A percentile compares a stretch with the other conserved stretches of the same genome.
phyloP scores from a whole-genome alignment of 2,113 vertebrate genomes.

The Nerophis ophidion region DNA sequence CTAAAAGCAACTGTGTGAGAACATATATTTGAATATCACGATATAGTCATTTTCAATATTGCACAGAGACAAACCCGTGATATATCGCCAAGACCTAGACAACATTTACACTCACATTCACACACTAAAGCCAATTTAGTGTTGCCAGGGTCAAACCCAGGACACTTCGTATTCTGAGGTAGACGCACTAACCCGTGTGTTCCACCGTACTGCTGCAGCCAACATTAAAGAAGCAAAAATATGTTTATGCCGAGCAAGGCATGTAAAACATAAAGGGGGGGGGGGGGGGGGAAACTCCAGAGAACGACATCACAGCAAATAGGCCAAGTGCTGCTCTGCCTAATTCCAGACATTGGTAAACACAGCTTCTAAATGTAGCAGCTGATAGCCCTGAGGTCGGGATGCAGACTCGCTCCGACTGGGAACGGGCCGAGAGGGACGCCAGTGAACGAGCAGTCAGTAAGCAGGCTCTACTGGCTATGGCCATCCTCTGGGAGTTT shows the following conservation, averaged over 20 bases:
- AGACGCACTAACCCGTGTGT: too few relatives aligned
- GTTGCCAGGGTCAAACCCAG: too few relatives aligned
- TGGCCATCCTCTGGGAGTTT: constrained; percentile 52
- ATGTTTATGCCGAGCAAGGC: background rate
- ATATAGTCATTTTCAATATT: too few relatives aligned
- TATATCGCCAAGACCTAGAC: too few relatives aligned
- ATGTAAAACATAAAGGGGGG: background rate
- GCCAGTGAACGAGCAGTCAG: constrained; percentile 1
- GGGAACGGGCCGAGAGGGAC: constrained; percentile 21
- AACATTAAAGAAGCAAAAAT: constrained; percentile 8
- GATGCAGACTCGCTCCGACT: constrained; percentile 30
- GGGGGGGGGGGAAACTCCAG: constrained; percentile 16
- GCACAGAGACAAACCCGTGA: too few relatives aligned
- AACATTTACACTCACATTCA: too few relatives aligned
- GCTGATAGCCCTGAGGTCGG: constrained; percentile 51
- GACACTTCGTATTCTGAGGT: too few relatives aligned
- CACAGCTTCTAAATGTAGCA: constrained; percentile 53
- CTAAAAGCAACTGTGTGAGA: too few relatives aligned
- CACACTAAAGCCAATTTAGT: too few relatives aligned
- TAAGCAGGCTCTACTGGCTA: constrained; percentile 33
- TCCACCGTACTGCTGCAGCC: background rate
- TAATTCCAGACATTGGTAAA: constrained; percentile 43
- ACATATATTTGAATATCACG: too few relatives aligned
- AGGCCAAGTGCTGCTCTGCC: constrained; percentile 28
- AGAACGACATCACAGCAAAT: constrained; percentile 36